Evolutionary conservation across 2,888 invertebrate species (phyloP).

Genomic region (Leptopilina drosophilae): DNA sequence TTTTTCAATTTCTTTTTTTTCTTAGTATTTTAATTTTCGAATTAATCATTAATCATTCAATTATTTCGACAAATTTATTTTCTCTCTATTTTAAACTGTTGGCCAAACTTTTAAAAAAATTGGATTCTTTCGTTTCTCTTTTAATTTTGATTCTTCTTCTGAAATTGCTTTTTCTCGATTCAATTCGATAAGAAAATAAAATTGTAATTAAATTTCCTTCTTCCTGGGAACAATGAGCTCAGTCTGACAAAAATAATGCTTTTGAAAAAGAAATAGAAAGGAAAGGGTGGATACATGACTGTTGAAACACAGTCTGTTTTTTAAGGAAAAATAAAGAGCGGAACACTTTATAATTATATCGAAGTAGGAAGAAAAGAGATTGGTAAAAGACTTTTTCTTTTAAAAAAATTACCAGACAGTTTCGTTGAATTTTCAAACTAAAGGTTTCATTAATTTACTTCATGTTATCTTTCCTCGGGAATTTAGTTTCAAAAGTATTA

Average conservation of each 20-base stretch:
- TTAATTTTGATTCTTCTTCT: background rate
- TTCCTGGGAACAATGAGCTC: slow-evolving; percentile 26
- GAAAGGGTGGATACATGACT: slow-evolving; percentile 45
- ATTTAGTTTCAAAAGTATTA: no score
- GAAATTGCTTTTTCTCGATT: background rate
- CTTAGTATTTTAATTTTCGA: background rate
- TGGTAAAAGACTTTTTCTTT: no score
- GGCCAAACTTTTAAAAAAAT: no score
- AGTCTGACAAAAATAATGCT: slow-evolving; percentile 27
- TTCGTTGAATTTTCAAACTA: no score
- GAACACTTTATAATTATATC: background rate
- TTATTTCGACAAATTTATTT: no score
- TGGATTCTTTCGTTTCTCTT: background rate
- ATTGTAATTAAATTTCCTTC: slow-evolving; percentile 9
- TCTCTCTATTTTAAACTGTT: no score
- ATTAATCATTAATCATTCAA: no score
- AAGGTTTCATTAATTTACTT: no score
- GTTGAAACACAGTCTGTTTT: slow-evolving; percentile 46
- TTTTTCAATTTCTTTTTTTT: background rate
- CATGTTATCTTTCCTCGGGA: no score
- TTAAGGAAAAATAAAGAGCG: background rate
- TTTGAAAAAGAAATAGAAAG: background rate
- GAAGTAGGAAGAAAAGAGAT: background rate
- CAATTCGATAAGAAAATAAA: background rate
- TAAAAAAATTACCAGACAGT: no score